A percentile compares a stretch with the other conserved stretches of the same genome.
Conservation (phyloP, 2,797 vertebrate genomes). For the Malacoraja senta region DNA sequence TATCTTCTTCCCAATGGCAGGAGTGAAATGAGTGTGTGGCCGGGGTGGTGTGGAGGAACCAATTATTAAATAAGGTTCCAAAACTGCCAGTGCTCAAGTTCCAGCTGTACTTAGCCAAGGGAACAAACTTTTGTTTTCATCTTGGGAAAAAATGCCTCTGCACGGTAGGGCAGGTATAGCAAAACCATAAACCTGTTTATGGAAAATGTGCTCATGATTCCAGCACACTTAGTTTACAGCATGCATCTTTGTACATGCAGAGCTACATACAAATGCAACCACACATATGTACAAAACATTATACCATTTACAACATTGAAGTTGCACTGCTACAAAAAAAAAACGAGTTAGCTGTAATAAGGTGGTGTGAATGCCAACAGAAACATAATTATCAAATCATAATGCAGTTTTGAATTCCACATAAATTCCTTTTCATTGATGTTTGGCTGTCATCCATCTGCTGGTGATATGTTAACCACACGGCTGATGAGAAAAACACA, state of each 20-base stretch:
- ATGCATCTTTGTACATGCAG: neutral
- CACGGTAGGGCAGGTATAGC: neutral
- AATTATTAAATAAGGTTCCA: neutral
- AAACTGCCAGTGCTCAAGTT: neutral
- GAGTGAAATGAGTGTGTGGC: no score
- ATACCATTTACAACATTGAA: neutral
- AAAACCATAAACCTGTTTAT: neutral
- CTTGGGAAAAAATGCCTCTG: neutral
- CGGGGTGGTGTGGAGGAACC: neutral
- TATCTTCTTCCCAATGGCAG: no score
- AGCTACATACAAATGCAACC: neutral
- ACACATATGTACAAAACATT: neutral
- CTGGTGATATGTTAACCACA: conserved; percentile 14
- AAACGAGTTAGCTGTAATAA: neutral
- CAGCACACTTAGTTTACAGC: neutral
- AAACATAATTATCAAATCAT: conserved; percentile 27
- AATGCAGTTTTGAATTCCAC: conserved; percentile 29
- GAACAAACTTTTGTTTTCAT: neutral
- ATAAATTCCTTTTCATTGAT: conserved; percentile 16
- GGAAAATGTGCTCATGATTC: neutral
- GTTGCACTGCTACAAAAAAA: neutral
- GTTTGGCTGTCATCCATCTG: conserved; percentile 22
- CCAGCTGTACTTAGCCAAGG: conserved; percentile 4
- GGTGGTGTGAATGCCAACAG: neutral
- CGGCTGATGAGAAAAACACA: conserved; percentile 26